Conservation (phyloP, 2,113 vertebrate species). For the Mesoclemmys tuberculata region DNA sequence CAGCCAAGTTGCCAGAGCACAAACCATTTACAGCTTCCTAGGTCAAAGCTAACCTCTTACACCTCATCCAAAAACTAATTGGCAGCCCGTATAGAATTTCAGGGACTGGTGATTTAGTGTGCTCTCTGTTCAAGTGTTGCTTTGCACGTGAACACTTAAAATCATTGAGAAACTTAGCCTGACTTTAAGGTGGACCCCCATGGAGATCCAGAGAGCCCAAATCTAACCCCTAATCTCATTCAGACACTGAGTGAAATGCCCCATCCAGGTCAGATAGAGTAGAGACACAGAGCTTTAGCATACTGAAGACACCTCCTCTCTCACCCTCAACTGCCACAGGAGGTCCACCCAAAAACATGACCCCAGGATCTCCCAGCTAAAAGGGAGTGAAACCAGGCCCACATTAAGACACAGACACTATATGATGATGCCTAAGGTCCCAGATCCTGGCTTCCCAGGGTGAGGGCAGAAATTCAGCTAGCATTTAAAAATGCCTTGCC, state of each 20-base stretch:
- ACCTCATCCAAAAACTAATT: not conserved
- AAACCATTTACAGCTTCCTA: not conserved
- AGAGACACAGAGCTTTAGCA: not conserved
- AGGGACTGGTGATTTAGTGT: not conserved
- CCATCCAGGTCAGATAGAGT: not conserved
- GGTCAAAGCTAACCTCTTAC: not conserved
- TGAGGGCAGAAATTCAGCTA: not conserved
- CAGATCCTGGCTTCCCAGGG: not conserved
- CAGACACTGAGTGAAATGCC: not conserved
- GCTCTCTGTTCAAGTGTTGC: not conserved
- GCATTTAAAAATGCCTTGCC: not conserved
- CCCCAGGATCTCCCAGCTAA: not conserved
- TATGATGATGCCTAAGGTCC: not conserved
- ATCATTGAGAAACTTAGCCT: too few relatives aligned
- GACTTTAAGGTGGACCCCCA: not conserved
- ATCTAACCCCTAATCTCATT: not conserved
- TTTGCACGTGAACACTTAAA: not conserved
- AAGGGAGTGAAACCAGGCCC: not conserved
- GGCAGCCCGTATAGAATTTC: not conserved
- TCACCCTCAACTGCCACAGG: not conserved
- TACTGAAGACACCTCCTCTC: not conserved
- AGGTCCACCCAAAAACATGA: not conserved
- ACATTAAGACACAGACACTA: not conserved
- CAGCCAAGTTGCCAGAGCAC: not conserved
- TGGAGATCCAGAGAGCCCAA: not conserved